Percentiles rank a stretch among this genome's conserved stretches.
Evolutionary conservation across 92 coral and sea anemone genomes (phyloP).

Genomic region (Pocillopora meandrina): DNA sequence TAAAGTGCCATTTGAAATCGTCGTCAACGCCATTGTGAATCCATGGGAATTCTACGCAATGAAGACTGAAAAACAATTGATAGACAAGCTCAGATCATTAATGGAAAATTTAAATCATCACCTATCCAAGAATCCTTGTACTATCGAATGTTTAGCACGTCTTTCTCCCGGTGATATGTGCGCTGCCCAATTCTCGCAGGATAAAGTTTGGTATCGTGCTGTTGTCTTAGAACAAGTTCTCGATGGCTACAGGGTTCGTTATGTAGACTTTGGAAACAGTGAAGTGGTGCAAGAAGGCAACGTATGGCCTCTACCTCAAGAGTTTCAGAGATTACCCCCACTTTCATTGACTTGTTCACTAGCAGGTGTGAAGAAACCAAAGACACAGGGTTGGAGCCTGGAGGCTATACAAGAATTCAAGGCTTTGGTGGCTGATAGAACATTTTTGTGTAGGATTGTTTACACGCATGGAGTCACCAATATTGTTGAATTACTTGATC

Average conservation of each 20-base stretch:
- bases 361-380: constrained; percentile 61
- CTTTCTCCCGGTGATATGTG: constrained; percentile 15
- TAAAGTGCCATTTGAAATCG: constrained; percentile 55
- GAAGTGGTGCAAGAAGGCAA: constrained; percentile 54
- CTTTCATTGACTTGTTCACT: constrained; percentile 76
- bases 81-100: constrained; percentile 46
- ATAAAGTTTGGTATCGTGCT: constrained; percentile 82
- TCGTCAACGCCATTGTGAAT: constrained; percentile 64
- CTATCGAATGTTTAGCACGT: not conserved
- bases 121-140: not conserved
- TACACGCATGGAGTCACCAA: constrained; percentile 28
- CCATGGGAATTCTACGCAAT: constrained; percentile 76
- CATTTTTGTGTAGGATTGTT: constrained; percentile 21
- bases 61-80: constrained; percentile 60
- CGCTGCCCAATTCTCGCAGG: constrained; percentile 68
- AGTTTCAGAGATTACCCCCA: constrained; percentile 57
- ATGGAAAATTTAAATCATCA: constrained; percentile 64
- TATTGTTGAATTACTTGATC: constrained; percentile 58
- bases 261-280: constrained; percentile 83
- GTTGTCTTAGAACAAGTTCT: constrained; percentile 42
- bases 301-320: constrained; percentile 45
- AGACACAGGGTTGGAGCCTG: constrained; percentile 45
- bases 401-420: constrained; percentile 59
- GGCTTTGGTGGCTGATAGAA: constrained; percentile 45
- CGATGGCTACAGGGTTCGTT: constrained; percentile 61